Conservation (phyloP, 2,888 invertebrate species). For the Nebria salina region DNA sequence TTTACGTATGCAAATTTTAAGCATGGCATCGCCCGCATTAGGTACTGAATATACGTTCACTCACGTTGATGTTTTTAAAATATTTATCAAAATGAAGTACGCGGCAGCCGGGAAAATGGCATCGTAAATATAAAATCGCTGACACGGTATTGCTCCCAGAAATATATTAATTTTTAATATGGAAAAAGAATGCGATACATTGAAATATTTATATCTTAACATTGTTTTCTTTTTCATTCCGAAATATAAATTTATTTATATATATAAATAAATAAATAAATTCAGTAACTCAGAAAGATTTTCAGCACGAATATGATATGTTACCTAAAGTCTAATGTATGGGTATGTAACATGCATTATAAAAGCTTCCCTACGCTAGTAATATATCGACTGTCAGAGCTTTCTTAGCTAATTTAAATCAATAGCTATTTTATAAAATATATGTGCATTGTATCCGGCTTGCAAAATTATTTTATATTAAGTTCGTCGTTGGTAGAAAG, state of each 20-base stretch:
- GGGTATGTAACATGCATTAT: not conserved
- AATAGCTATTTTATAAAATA: not conserved
- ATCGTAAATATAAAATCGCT: slow-evolving; percentile 35
- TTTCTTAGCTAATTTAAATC: not conserved
- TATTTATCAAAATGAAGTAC: slow-evolving; percentile 36
- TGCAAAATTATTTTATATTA: too few species aligned
- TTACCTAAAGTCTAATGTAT: not conserved
- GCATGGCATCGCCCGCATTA: slow-evolving; percentile 1
- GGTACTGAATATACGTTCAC: not conserved
- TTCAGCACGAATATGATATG: not conserved
- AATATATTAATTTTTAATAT: slow-evolving; percentile 35
- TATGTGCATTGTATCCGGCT: too few species aligned
- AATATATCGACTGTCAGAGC: not conserved
- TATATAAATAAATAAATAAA: too few species aligned
- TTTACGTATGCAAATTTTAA: slow-evolving; percentile 27
- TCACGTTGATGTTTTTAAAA: slow-evolving; percentile 24
- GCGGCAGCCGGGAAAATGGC: slow-evolving; percentile 19
- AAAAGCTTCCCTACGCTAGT: not conserved
- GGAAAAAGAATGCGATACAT: slow-evolving; percentile 27
- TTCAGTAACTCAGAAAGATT: not conserved
- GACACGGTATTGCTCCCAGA: slow-evolving; percentile 34
- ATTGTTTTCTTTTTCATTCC: slow-evolving; percentile 17
- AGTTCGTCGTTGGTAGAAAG: too few species aligned
- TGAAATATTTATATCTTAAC: slow-evolving; percentile 19
- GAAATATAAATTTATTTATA: not conserved